Evolutionary conservation across 2,113 vertebrate species (phyloP).

Genomic region (Peromyscus maniculatus): DNA sequence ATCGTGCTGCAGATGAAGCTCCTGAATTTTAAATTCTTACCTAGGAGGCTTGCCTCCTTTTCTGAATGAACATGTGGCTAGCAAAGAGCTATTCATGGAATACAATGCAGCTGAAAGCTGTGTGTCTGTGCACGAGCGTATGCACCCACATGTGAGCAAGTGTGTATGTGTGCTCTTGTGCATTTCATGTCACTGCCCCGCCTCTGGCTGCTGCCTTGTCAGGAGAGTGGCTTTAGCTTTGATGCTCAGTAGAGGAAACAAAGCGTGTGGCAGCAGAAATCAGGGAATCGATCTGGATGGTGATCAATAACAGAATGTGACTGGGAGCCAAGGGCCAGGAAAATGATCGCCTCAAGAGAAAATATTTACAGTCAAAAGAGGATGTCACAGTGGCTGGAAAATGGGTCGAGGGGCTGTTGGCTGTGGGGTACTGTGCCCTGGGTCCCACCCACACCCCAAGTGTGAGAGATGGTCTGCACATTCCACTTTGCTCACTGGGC

Average conservation of each 20-base stretch:
- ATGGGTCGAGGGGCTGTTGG: background rate
- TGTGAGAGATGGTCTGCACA: background rate
- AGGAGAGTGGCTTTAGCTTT: background rate
- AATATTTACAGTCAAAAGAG: background rate
- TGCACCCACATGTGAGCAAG: too few relatives aligned
- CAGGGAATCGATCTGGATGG: background rate
- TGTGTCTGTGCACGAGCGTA: accelerated
- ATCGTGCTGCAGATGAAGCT: background rate
- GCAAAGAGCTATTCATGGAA: background rate
- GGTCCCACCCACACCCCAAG: too few relatives aligned
- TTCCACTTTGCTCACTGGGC: background rate
- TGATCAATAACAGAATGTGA: background rate
- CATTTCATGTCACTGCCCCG: background rate
- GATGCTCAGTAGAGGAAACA: background rate
- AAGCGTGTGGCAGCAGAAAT: background rate
- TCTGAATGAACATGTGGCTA: background rate
- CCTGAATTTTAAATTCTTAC: background rate
- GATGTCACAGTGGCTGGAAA: background rate
- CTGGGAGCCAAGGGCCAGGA: background rate
- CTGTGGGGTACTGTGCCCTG: accelerated
- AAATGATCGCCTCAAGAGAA: background rate
- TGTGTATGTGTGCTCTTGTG: too few relatives aligned
- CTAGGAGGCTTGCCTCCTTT: background rate
- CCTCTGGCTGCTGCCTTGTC: background rate
- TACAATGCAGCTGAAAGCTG: background rate